Evolutionary conservation across 2,888 invertebrate species (phyloP), one percentile per base, ranked within the genome.

Genomic region (Rhingia rostrata): DNA sequence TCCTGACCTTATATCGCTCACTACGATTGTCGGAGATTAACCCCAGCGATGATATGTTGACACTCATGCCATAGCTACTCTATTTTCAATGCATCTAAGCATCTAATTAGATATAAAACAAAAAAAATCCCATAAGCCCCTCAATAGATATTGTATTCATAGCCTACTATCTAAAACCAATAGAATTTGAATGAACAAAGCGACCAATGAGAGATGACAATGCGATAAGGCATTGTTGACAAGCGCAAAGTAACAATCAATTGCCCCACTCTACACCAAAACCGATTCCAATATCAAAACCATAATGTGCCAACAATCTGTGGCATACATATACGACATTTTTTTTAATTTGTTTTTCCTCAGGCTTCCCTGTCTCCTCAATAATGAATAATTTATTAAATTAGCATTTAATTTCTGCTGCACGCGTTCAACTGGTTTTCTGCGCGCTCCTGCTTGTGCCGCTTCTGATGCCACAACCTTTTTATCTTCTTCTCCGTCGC

Each of bases 361-460:
- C 35, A 39, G 73, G 45, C 64, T 79, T 64, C 39, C 64, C 77
- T 79, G 67, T 74, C 84, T 74, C 84, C 64, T 54, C 32, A 47
- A 47, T 74, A 75, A 80, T 84, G 84, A 84, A 84, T 84, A 84
- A 84, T 80, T 84, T 84, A 84, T 84, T 70, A 80, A 84, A 84
- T 84, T 84, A 84, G 80, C 84, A 80, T 84, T 84, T 80, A 84
- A 84, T 84, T 84, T 84, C 74, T 84, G 84, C 70, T 84, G 84
- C 84, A 84, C 80, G 84, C 84, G 80, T 84, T 80, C 80, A 84
- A 84, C 84, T 80, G 80, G 79, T 84, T 80, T 74, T 69, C 33
- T 58, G 74, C 22, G 22, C 22, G 22, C 80, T 84, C 70, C 64
- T 75, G 75, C 74, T 67, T 73, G 45, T 64, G 77, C 63, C 37